Conservation (phyloP, 2,888 invertebrate species). For the Synanthedon myopaeformis region DNA sequence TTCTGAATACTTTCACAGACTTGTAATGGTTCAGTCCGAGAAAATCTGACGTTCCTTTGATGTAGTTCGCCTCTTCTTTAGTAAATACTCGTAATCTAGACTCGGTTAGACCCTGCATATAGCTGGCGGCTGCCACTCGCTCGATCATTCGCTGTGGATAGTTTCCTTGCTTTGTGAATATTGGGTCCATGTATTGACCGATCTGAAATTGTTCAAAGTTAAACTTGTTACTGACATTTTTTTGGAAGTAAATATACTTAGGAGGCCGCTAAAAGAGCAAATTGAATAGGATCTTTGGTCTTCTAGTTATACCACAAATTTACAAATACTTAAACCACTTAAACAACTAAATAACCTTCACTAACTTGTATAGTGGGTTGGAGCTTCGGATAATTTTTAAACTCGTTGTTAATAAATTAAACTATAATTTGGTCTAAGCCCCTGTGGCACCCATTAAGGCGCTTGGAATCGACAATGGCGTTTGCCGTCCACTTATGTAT, state of each 20-base stretch:
- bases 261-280: too few species aligned
- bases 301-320: background rate
- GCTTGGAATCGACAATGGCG: too few species aligned
- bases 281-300: too few species aligned
- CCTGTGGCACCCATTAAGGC: too few species aligned
- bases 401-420: background rate
- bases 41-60: conserved; percentile 16
- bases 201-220: conserved; percentile 7
- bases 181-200: conserved; percentile 14
- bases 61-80: conserved; percentile 11
- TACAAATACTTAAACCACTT: background rate
- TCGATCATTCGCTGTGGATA: conserved; percentile 14
- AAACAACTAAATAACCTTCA: background rate
- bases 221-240: background rate
- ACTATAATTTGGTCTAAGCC: background rate
- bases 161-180: conserved; percentile 14
- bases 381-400: too few species aligned
- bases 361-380: too few species aligned
- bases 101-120: conserved; percentile 11
- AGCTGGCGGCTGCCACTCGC: conserved; percentile 13
- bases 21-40: conserved; percentile 17
- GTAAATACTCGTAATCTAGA: conserved; percentile 16
- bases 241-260: background rate
- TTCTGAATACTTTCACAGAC: conserved; percentile 12
- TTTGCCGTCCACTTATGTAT: too few species aligned